phyloP scores from a whole-genome alignment of 2,888 invertebrate genomes.

The Itoplectis maculator region DNA sequence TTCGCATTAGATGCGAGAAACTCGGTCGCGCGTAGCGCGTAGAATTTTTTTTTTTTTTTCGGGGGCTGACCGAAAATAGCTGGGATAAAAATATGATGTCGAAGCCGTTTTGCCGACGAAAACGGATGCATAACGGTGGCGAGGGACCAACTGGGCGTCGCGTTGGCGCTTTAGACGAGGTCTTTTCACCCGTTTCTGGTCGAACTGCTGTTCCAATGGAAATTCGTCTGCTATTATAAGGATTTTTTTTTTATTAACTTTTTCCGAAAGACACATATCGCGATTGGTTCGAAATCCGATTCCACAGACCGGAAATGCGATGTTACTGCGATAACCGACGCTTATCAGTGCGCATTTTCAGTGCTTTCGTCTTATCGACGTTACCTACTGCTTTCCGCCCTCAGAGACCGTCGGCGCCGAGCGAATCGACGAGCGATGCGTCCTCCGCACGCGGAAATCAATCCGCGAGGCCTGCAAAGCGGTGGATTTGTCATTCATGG shows the following conservation, averaged over 20 bases:
- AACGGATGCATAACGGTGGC: constrained; percentile 23
- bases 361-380: background rate
- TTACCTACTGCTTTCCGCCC: constrained; percentile 1
- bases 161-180: constrained; percentile 38
- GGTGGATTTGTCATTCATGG: constrained; percentile 56
- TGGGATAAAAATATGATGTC: constrained; percentile 54
- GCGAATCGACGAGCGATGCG: constrained; percentile 3
- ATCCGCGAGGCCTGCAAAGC: constrained; percentile 37
- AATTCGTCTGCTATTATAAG: background rate
- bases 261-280: background rate
- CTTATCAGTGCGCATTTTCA: too few relatives aligned
- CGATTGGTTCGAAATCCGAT: constrained; percentile 38
- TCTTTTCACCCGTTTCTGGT: background rate
- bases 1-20: constrained; percentile 1
- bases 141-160: constrained; percentile 38
- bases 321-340: background rate
- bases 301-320: constrained; percentile 35
- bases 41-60: constrained; percentile 34
- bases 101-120: constrained; percentile 49
- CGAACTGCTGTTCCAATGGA: background rate
- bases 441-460: background rate
- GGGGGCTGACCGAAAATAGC: constrained; percentile 49
- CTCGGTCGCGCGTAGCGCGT: background rate
- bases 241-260: background rate
- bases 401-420: background rate